These are phyloP conservation scores for Periphyllus acericola DNA, from an alignment of 2,888 invertebrate genomes.

Conservation along the genomic window DNA sequence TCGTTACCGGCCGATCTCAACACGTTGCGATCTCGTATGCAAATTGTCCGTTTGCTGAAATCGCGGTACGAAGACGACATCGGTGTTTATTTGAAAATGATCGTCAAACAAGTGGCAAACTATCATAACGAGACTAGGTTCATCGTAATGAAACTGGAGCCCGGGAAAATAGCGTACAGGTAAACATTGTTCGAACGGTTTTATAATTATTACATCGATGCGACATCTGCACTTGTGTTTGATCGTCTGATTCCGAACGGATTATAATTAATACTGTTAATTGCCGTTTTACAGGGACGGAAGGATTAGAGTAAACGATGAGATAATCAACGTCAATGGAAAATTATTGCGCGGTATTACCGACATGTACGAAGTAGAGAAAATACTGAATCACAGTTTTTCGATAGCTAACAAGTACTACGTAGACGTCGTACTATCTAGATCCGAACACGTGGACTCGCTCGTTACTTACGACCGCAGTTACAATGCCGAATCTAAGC, in stretches of 20 bases:
- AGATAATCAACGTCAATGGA: conserved; percentile 69
- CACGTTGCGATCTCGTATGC: conserved; percentile 64
- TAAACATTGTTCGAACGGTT: conserved; percentile 64
- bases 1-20: conserved; percentile 48
- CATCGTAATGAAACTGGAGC: conserved; percentile 69
- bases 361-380: conserved; percentile 66
- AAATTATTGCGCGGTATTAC: conserved; percentile 67
- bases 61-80: conserved; percentile 76
- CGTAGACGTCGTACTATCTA: conserved; percentile 66
- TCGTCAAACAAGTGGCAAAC: conserved; percentile 71
- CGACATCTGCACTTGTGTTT: too few species aligned
- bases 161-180: conserved; percentile 70
- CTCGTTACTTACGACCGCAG: not conserved
- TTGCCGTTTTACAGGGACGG: conserved; percentile 66
- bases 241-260: too few species aligned
- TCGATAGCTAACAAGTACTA: conserved; percentile 63
- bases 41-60: conserved; percentile 74
- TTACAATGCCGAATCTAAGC: conserved; percentile 35
- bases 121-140: conserved; percentile 73
- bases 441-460: conserved; percentile 53
- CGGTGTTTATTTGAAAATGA: conserved; percentile 78
- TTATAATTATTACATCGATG: too few species aligned
- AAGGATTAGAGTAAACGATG: conserved; percentile 68
- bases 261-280: not conserved
- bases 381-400: conserved; percentile 64